These are phyloP conservation scores for Semotilus atromaculatus DNA, from an alignment of 2,797 vertebrate genomes.

Conservation along the genomic window DNA sequence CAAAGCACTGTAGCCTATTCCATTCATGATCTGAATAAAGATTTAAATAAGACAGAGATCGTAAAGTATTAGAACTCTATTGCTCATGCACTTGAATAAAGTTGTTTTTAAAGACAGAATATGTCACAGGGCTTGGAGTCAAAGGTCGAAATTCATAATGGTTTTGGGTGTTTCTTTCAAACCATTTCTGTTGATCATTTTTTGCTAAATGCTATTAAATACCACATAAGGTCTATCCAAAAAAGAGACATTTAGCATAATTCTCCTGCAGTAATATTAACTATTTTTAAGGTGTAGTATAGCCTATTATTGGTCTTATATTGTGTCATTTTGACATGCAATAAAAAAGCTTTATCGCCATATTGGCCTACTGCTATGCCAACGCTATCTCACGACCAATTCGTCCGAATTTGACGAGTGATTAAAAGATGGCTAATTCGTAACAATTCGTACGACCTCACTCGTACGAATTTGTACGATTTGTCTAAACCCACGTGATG, in stretches of 20 bases:
- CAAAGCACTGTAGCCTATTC: conserved; percentile 20
- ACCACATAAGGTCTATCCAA: no score
- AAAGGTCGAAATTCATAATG: not conserved
- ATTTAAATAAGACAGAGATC: not conserved
- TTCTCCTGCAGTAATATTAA: not conserved
- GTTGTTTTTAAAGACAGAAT: not conserved
- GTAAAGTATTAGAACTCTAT: not conserved
- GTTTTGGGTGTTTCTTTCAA: not conserved
- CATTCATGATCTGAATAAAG: conserved; percentile 7
- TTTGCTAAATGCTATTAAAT: no score
- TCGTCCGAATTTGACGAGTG: no score
- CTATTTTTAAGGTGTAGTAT: not conserved
- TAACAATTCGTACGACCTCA: no score
- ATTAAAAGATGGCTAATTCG: no score
- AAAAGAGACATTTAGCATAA: not conserved
- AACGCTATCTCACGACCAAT: no score
- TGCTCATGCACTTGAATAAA: not conserved
- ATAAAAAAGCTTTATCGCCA: not conserved
- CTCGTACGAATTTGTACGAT: no score
- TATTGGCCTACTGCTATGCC: no score
- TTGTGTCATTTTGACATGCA: conserved; percentile 1
- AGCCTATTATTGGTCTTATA: not conserved
- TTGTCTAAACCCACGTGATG: no score
- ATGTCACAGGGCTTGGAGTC: not conserved
- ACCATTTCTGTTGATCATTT: not conserved